phyloP scores from a whole-genome alignment of 2,797 vertebrate genomes.

The Lacerta bilineata region DNA sequence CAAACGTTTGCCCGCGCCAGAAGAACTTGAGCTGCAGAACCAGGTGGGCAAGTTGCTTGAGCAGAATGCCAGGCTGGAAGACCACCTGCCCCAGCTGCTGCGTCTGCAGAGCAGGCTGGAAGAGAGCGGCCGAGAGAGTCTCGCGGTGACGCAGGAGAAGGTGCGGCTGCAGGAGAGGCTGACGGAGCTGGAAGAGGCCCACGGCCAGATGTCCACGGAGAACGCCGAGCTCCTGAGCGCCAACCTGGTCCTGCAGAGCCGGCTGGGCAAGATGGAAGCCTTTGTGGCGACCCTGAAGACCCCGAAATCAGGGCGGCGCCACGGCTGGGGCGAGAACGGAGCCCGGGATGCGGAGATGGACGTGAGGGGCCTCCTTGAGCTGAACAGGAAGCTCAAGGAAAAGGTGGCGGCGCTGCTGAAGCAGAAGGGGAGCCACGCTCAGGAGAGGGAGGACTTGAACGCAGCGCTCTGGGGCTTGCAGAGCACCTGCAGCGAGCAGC shows the following conservation, averaged over 20 bases:
- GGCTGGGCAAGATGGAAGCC: slow-evolving; percentile 42
- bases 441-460: slow-evolving; percentile 74
- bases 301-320: slow-evolving; percentile 12
- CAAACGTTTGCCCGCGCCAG: slow-evolving; percentile 68
- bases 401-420: slow-evolving; percentile 67
- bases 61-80: slow-evolving; percentile 71
- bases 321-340: fast-evolving
- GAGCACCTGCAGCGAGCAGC: slow-evolving; percentile 77
- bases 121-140: slow-evolving; percentile 71
- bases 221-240: fast-evolving
- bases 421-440: slow-evolving; percentile 54
- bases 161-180: background rate
- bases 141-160: slow-evolving; percentile 34
- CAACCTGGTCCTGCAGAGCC: slow-evolving; percentile 1
- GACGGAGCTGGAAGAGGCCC: slow-evolving; percentile 32
- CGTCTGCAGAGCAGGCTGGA: slow-evolving; percentile 68
- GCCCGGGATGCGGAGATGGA: slow-evolving; percentile 13
- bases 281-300: fast-evolving
- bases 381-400: slow-evolving; percentile 66
- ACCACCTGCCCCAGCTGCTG: slow-evolving; percentile 48
- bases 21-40: slow-evolving; percentile 76
- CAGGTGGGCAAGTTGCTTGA: slow-evolving; percentile 71
- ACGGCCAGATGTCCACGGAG: background rate
- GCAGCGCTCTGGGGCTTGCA: slow-evolving; percentile 76
- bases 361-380: slow-evolving; percentile 64